Evolutionary conservation across 2,797 vertebrate species (phyloP), one percentile per base, ranked within the genome.

Genomic region (Silurus aristotelis): DNA sequence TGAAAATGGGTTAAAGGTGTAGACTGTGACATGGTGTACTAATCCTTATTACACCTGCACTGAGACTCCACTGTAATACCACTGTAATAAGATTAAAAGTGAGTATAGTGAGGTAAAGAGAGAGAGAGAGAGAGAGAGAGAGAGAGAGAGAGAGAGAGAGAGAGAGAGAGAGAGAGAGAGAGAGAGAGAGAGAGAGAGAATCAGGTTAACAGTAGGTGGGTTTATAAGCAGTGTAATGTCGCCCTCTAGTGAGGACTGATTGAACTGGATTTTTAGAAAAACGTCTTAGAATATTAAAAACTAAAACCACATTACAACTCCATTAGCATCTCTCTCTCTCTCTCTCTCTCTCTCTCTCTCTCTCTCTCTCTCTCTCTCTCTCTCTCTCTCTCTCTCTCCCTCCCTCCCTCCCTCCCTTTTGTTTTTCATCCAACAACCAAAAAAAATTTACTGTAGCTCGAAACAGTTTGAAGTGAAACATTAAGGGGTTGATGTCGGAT

Each of bases 191-290:
- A 1, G 14, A 20, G 0, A 3, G 31, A 14, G 12, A 67, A n/a
- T 8, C 48, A 63, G 27, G 31, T 55, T 71, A 1, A 14, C 8
- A 1, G 14, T 43, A 52, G 48, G 22, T 10, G 22, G 27, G 63
- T 84, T 25, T 5, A 17, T 31, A 20, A 78, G 48, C 0, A 84
- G 83, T 20, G 27, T 17, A 38, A 38, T 87, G 83, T 80, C 84
- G 85, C 86, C 89, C 84, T 52, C 90, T 84, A 78, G 85, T 84
- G 87, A 64, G 0, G 8, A 20, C 76, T 61, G 76, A 78, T 61
- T 55, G 5, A 73, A 5, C 38, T 72, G 70, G 20, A 22, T 38
- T 38, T 38, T 38, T 38, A 38, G 6, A 15, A 12, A 22, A 22
- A 71, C 27, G 0, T 2, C 2, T 31, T 6, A 46, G 48, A 52